Percentiles rank a stretch among this genome's conserved stretches.
These are phyloP conservation scores for Pantala flavescens DNA, from an alignment of 1,140 invertebrate species.

Conservation along the genomic window DNA sequence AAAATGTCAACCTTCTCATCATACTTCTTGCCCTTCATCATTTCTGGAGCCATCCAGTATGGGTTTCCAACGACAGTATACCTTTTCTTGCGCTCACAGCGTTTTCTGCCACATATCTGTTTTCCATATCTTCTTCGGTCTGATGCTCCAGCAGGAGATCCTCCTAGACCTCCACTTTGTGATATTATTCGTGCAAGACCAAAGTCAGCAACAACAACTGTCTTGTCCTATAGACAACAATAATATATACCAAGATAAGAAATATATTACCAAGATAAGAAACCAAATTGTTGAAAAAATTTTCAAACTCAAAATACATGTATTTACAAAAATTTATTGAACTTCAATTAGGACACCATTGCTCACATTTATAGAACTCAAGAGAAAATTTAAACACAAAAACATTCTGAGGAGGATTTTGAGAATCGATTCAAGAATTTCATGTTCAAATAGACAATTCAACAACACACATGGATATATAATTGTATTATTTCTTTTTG, in stretches of 20 bases:
- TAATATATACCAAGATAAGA: constrained; percentile 16
- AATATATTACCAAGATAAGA: neutral
- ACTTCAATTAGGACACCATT: too few species aligned
- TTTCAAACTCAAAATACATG: neutral
- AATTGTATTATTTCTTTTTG: too few species aligned
- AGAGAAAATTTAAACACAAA: too few species aligned
- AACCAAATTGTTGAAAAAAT: neutral
- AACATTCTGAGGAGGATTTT: too few species aligned
- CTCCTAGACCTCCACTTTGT: constrained; percentile 32
- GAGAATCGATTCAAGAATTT: too few species aligned
- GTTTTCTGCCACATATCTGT: constrained; percentile 34
- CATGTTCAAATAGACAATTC: too few species aligned
- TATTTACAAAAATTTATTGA: neutral
- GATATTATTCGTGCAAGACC: constrained; percentile 82
- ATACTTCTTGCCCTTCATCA: constrained; percentile 92
- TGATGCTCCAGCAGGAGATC: constrained; percentile 21
- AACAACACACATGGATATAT: too few species aligned
- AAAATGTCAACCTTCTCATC: constrained; percentile 96
- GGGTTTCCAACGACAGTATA: constrained; percentile 85
- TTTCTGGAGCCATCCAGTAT: constrained; percentile 98
- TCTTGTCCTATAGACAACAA: constrained; percentile 51
- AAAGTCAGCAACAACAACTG: constrained; percentile 90
- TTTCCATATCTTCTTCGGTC: constrained; percentile 27
- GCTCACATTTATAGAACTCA: too few species aligned
- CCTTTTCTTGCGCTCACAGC: constrained; percentile 53